These are phyloP conservation scores for Sphaerophoria rueppellii DNA, from an alignment of 2,888 invertebrate genomes.

Conservation along the genomic window DNA sequence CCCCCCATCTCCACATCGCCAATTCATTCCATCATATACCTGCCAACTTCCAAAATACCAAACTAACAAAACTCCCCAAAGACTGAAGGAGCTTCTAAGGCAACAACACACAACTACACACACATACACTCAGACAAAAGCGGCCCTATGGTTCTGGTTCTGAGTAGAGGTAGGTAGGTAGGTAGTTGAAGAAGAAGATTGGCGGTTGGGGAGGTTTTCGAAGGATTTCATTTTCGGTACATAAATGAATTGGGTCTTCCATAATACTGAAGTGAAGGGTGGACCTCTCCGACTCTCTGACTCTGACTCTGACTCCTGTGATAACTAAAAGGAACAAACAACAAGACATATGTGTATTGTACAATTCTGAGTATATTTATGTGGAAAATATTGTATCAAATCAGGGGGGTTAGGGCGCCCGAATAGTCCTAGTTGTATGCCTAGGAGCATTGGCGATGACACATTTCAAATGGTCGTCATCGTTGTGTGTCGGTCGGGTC, in stretches of 20 bases:
- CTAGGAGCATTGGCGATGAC: constrained; percentile 73
- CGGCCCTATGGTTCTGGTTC: no score
- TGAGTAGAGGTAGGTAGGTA: no score
- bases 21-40: not conserved
- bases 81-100: constrained; percentile 7
- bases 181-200: no score
- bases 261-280: constrained; percentile 21
- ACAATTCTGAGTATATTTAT: constrained; percentile 21
- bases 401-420: constrained; percentile 33
- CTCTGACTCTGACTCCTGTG: not conserved
- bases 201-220: not conserved
- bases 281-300: constrained; percentile 15
- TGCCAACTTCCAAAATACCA: constrained; percentile 11
- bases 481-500: constrained; percentile 29
- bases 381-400: constrained; percentile 44
- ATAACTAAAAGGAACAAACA: constrained; percentile 57
- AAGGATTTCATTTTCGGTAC: constrained; percentile 72
- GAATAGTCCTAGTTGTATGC: constrained; percentile 33
- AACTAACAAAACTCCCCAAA: constrained; percentile 49
- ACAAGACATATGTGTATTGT: constrained; percentile 54
- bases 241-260: constrained; percentile 63
- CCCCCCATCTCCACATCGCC: constrained; percentile 1
- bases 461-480: constrained; percentile 72
- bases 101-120: no score
- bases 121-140: no score